Evolutionary conservation across 2,888 invertebrate genomes (phyloP), one percentile per base, ranked within the genome.

Genomic region (Xiphydria camelus): DNA sequence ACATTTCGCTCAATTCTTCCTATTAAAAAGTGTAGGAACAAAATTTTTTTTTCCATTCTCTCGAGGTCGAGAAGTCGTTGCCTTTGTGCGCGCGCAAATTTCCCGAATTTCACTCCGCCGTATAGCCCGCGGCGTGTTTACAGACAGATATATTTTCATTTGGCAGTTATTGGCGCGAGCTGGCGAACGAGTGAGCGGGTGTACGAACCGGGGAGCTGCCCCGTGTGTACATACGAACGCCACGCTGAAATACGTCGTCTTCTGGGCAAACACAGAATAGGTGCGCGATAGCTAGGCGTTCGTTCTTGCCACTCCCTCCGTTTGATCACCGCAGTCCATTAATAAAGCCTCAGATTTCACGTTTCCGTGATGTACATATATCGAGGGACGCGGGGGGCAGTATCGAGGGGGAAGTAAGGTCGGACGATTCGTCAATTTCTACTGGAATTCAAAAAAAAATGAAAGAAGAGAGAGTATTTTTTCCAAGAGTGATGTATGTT

Each of bases 101-200:
- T 41, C 41, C 17, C 34, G 32, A 41, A 15, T 35, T 40, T 47
- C 45, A 51, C 53, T 52, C 55, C 49, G 55, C 47, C n/a, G n/a
- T n/a, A 29, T 12, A 52, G 54, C 60, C 59, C 49, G 51, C 53
- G 64, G 65, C 50, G 23, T 74, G 67, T 74, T 74, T 74, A 64
- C 66, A 51, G 62, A 73, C 71, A 73, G 73, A 73, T 74, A 74
- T 71, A 74, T 74, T 74, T 74, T 74, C 73, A 74, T 74, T 74
- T 71, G 72, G 72, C 67, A 70, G 72, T 73, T 74, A 74, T 74
- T 74, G 73, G 70, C 65, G 66, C 65, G 64, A 65, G 62, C 61
- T 59, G 57, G 53, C 46, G 48, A 49, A 52, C 45, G 21, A 38
- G 41, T 34, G 38, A 45, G 20, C 31, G 42, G 33, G 46, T 37